Evolutionary conservation across 2,888 invertebrate species (phyloP), one percentile per base, ranked within the genome.

Genomic region (Criorhina ranunculi): DNA sequence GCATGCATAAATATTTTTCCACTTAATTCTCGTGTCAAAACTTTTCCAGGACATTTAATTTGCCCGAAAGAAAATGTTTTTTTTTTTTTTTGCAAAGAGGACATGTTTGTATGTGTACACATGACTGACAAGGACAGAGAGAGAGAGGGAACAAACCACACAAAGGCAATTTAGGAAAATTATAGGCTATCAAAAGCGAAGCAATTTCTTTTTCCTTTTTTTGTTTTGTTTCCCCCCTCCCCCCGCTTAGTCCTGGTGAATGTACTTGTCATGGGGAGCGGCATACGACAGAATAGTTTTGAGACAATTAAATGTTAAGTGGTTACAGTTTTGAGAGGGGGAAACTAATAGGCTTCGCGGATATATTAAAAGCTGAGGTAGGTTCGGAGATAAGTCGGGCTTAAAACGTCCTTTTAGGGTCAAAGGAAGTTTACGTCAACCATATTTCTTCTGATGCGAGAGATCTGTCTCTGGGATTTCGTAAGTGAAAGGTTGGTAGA

Each of bases 21-120:
- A 85, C 85, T 85, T 85, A 85, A 85, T 86, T 86, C 76, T 86
- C 86, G 86, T 86, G 81, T 86, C 86, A 86, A 86, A 86, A 86
- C 76, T 86, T 86, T 81, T 86, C 86, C 81, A 86, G 76, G 86
- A 86, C 86, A 86, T 86, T 81, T 86, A 86, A 86, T 86, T 86
- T 81, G 79, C 80, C 51, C 53, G 33, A 70, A 76, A 44, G 70
- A 29, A 57, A 69, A 9, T 33, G 5, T 33, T 33, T 33, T 33
- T 33, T 33, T 33, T 40, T 62, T 53, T 62, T 62, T 78, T 55
- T 19, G 62, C 70, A 66, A 42, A 4, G 19, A 77, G 77, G 81
- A 82, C 81, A 77, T 66, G 53, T 46, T 37, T 12, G n/a, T 40
- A 12, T 17, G 17, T 5, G 11, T 8, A 37, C 7, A 12, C 6